A percentile compares a stretch with the other conserved stretches of the same genome.
Evolutionary conservation across 2,888 invertebrate genomes (phyloP).

Genomic region (Thalpophila matura): DNA sequence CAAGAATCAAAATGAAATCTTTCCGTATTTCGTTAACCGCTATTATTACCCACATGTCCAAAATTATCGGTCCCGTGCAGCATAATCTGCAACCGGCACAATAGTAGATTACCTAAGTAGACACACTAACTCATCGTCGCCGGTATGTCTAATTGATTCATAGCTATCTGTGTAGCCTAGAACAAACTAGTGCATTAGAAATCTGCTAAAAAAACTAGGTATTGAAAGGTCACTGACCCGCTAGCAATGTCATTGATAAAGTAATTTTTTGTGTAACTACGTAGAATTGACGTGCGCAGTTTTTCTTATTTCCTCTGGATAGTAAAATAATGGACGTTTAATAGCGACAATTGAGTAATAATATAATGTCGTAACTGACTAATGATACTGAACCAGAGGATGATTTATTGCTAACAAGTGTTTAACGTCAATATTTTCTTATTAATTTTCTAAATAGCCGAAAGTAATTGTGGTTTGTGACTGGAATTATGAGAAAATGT

Average conservation of each 20-base stretch:
- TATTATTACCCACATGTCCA: no score
- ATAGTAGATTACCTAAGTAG: not conserved
- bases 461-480: conserved; percentile 16
- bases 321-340: conserved; percentile 40
- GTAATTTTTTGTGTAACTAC: conserved; percentile 18
- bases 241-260: conserved; percentile 36
- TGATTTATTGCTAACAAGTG: conserved; percentile 54
- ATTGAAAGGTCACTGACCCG: conserved; percentile 37
- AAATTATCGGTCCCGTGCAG: no score
- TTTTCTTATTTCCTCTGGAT: conserved; percentile 43
- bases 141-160: not conserved
- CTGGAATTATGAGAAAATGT: conserved; percentile 19
- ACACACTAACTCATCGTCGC: conserved; percentile 14
- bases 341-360: conserved; percentile 59
- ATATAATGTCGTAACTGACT: conserved; percentile 45
- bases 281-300: conserved; percentile 27
- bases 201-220: conserved; percentile 13
- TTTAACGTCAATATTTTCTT: conserved; percentile 27
- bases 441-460: conserved; percentile 32
- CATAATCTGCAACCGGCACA: no score
- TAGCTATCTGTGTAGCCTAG: conserved; percentile 17
- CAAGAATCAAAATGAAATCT: no score
- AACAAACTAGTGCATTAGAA: conserved; percentile 11
- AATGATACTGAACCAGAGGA: conserved; percentile 35
- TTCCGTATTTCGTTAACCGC: no score